These are phyloP conservation scores for Acestrorhynchus altus DNA, from an alignment of 2,797 vertebrate genomes.

Conservation along the genomic window DNA sequence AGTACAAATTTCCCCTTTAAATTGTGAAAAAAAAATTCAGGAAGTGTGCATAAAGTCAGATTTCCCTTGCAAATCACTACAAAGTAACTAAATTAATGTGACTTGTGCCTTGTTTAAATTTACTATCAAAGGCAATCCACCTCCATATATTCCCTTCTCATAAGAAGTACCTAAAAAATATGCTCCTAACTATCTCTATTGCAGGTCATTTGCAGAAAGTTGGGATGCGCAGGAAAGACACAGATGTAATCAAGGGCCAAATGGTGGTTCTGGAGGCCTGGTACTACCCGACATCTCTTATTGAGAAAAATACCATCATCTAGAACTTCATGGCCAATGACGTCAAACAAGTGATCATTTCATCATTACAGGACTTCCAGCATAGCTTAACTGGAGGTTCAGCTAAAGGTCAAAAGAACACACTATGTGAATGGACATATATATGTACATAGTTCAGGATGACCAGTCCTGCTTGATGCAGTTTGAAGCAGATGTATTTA, in stretches of 20 bases:
- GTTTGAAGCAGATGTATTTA: too few species aligned
- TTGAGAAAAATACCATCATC: constrained; percentile 76
- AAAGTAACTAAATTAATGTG: too few species aligned
- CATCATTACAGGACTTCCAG: not conserved
- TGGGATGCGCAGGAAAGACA: constrained; percentile 76
- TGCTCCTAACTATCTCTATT: not conserved
- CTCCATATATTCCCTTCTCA: not conserved
- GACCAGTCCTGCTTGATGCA: too few species aligned
- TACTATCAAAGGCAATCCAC: too few species aligned
- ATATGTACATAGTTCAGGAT: too few species aligned
- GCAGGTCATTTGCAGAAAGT: constrained; percentile 79
- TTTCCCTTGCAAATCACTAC: too few species aligned
- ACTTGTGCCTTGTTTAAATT: too few species aligned
- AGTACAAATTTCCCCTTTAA: too few species aligned
- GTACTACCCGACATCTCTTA: constrained; percentile 81
- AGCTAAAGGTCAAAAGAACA: too few species aligned
- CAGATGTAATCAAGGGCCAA: constrained; percentile 84
- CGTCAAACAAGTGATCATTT: constrained; percentile 74
- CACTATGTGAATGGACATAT: too few species aligned
- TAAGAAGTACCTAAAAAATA: not conserved
- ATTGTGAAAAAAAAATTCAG: too few species aligned
- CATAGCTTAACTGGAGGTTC: not conserved
- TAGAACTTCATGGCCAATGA: constrained; percentile 77
- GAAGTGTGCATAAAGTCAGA: too few species aligned
- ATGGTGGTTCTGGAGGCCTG: constrained; percentile 85